Evolutionary conservation across 2,888 invertebrate species (phyloP), one percentile per base, ranked within the genome.

Genomic region (Zeuzera pyrina): DNA sequence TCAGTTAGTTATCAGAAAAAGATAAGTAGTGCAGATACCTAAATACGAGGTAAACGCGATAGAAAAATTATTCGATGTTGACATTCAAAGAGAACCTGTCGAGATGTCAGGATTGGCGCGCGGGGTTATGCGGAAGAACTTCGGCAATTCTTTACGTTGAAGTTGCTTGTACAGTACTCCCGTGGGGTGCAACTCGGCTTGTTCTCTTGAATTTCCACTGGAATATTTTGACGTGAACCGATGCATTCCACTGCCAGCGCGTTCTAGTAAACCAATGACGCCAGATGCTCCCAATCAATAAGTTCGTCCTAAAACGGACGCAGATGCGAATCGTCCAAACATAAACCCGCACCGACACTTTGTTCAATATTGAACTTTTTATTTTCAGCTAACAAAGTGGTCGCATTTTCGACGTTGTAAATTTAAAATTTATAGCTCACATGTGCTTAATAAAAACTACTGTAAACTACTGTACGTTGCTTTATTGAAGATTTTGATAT

Each of bases 311-410:
- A 52, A 48, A 59, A 59, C 57, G 57, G 55, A 64, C 65, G 58
- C 72, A 73, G 69, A 72, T 74, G 72, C 57, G 50, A 62, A 57
- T 52, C 50, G 43, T 10, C 49, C 52, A 52, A 57, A 57, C 53
- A 57, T 49, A 50, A 52, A 54, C 51, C 52, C 49, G 50, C 51
- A 53, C 53, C 54, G 49, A 59, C 57, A 67, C 60, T 64, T 61
- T 64, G 63, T 60, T 57, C 52, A 61, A 51, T 56, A n/a, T n/a
- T n/a, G 58, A 67, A 68, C 67, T 72, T 72, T 71, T 76, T 71
- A 72, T 73, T 66, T 61, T 59, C 57, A 55, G n/a, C 49, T 57
- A 55, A 65, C 69, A 66, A 64, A 66, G 62, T 70, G 60, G 57
- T 52, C 46, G 57, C 58, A 61, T 66, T 73, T 70, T 60, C 59